Conservation (phyloP, 35 echinoderm and acorn worm species). For the Eucidaris tribuloides region DNA sequence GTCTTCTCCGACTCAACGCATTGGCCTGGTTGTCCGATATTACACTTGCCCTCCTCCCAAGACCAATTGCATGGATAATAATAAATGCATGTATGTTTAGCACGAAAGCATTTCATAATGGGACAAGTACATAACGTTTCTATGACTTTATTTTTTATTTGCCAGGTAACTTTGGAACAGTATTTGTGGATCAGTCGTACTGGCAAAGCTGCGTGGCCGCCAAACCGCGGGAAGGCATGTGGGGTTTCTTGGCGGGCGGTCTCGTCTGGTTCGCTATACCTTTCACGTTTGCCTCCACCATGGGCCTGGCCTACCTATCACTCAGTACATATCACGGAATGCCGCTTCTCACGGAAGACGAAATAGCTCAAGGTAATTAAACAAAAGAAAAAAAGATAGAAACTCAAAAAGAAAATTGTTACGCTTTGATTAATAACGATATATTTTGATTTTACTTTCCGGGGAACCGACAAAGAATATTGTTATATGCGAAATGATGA, state of each 20-base stretch:
- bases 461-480: no score
- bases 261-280: conserved; percentile 96
- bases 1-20: no score
- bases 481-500: no score
- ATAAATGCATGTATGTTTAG: no score
- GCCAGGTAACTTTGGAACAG: conserved; percentile 97
- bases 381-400: background rate
- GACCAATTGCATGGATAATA: no score
- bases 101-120: background rate
- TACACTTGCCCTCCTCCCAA: no score
- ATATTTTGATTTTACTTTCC: no score
- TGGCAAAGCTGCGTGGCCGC: conserved; percentile 99
- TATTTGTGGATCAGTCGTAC: conserved; percentile 98
- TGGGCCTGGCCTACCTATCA: conserved; percentile 83
- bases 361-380: conserved; percentile 68
- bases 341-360: conserved; percentile 40
- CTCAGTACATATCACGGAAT: conserved; percentile 67
- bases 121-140: background rate
- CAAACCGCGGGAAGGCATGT: conserved; percentile 92
- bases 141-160: no score
- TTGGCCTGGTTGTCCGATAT: no score
- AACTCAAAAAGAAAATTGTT: background rate
- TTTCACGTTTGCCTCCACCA: conserved; percentile 91
- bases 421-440: no score
- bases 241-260: conserved; percentile 89